These are phyloP conservation scores for Drosophila chauvacae DNA, from an alignment of 1,140 invertebrate species.

Conservation along the genomic window DNA sequence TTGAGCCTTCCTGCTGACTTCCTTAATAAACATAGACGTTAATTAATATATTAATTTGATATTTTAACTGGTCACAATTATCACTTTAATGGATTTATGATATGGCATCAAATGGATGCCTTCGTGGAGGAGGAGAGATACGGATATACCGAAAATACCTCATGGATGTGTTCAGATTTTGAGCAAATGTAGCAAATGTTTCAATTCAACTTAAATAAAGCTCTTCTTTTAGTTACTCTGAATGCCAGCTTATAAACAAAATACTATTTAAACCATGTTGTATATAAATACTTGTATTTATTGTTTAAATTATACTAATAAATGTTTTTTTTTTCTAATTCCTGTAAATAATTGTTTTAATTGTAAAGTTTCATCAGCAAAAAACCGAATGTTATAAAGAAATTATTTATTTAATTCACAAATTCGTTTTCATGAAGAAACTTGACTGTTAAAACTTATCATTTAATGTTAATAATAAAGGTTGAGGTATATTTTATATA, in stretches of 20 bases:
- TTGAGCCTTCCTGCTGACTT: not conserved
- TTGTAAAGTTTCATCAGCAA: constrained; percentile 1
- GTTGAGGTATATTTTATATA: not conserved
- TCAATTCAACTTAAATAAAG: not conserved
- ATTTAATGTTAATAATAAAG: not conserved
- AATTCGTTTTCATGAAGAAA: not conserved
- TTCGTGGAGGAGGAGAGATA: too few species aligned
- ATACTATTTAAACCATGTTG: not conserved
- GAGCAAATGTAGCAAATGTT: not conserved
- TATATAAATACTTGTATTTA: constrained; percentile 2
- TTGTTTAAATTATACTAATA: not conserved
- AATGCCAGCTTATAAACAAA: not conserved
- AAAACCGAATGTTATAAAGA: not conserved
- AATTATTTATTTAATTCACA: not conserved
- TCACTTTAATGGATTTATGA: not conserved
- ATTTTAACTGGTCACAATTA: too few species aligned
- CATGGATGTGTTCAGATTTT: not conserved
- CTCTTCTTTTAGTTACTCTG: not conserved
- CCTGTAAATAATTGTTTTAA: not conserved
- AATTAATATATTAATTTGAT: not conserved
- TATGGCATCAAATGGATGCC: not conserved
- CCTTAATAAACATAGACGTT: not conserved
- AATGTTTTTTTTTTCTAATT: not conserved
- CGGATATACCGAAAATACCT: not conserved
- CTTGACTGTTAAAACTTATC: not conserved